These are phyloP conservation scores for Sebastes reedi DNA, from an alignment of 2,797 vertebrate species.

Conservation along the genomic window DNA sequence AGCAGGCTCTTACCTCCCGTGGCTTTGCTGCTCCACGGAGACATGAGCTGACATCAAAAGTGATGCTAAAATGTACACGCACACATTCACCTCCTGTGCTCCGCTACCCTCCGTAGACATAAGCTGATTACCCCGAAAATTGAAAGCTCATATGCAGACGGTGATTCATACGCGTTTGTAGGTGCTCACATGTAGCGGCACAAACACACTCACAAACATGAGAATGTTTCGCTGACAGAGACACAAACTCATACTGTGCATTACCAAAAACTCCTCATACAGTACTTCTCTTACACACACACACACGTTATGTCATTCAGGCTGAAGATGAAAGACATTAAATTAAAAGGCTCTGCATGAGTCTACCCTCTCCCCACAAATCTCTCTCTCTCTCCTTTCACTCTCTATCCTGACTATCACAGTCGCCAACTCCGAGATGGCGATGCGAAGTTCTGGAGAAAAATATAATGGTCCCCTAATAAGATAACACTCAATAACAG, in stretches of 20 bases:
- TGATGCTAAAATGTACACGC: constrained; percentile 42
- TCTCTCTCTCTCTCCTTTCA: constrained; percentile 14
- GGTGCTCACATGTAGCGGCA: neutral
- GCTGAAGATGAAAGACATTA: constrained; percentile 54
- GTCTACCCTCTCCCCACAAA: constrained; percentile 32
- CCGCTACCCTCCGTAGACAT: constrained; percentile 44
- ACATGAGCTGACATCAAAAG: constrained; percentile 71
- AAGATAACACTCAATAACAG: constrained; percentile 36
- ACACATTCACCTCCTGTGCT: constrained; percentile 52
- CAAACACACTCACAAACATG: constrained; percentile 15
- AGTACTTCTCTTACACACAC: neutral
- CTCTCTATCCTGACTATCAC: constrained; percentile 9
- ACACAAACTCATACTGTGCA: neutral
- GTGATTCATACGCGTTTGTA: constrained; percentile 34
- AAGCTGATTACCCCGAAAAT: constrained; percentile 69
- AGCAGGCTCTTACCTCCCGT: constrained; percentile 60
- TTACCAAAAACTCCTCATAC: constrained; percentile 10
- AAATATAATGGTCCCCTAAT: constrained; percentile 35
- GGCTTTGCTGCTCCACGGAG: constrained; percentile 54
- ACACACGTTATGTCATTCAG: constrained; percentile 19
- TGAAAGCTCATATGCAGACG: constrained; percentile 51
- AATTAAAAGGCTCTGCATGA: constrained; percentile 52
- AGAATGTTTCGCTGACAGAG: constrained; percentile 3
- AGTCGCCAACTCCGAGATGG: constrained; percentile 2
- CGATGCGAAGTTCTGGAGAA: constrained; percentile 1